Base-by-base conservation (phyloP, 2,113 vertebrate species). In the Hyperopisus bebe region DNA sequence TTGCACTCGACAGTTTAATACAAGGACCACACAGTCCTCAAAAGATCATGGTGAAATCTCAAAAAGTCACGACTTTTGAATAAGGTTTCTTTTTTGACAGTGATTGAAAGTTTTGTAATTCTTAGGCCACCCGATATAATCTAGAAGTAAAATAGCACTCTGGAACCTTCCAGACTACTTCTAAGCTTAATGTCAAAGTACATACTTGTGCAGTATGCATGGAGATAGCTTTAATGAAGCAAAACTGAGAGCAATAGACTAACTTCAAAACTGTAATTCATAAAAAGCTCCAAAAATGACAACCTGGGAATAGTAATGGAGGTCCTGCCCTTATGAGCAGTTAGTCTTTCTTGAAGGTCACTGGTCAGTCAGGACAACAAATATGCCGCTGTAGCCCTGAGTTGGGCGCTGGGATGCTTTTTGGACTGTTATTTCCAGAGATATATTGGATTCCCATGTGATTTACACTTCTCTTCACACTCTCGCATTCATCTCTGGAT, bases 401-500 rank as follows among this genome's bases (percentile, higher is more conserved):
- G 62, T 31, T 5, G 10, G 10, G n/a, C 0, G 15, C 31, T 15
- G 70, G 1, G 13, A 77, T 39, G 31, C 31, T 42, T 80, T 80
- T 80, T 42, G 35, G 74, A 80, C 31, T 80, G 74, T 42, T 42
- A 19, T 42, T 80, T 80, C 42, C 74, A 19, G 35, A 80, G 74
- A 80, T 42, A 80, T 80, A 80, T 42, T 80, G 35, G 74, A 80
- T 39, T 80, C 74, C 74, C 74, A 80, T 19, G 74, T 80, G 74
- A 80, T 80, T 80, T 80, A 80, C 74, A 80, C 35, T 80, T 80
- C 74, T 2, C 35, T 80, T 80, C 74, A 80, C 74, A 80, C 74
- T 39, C 74, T 80, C 2, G 74, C 31, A 35, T 80, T 42, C 74
- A 42, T 80, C 35, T 80, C 74, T 80, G 35, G 31, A 80, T 80